A percentile compares a stretch with the other conserved stretches of the same genome.
These are phyloP conservation scores for Periplaneta americana DNA, from an alignment of 1,140 invertebrate species.

Conservation along the genomic window DNA sequence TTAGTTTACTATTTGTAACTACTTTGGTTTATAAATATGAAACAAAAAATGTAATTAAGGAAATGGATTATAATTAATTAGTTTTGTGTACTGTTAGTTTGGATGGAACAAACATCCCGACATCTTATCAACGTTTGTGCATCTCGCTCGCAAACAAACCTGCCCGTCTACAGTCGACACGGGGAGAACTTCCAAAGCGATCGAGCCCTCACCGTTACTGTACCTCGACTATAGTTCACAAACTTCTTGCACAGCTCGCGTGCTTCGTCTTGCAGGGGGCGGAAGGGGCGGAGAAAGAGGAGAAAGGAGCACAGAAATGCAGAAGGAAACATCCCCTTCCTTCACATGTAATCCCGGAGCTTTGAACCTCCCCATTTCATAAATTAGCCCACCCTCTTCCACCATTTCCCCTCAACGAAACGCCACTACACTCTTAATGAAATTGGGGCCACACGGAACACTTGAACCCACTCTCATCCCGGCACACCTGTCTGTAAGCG, in stretches of 20 bases:
- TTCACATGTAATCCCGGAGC: not conserved
- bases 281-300: not conserved
- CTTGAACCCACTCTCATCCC: not conserved
- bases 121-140: not conserved
- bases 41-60: not conserved
- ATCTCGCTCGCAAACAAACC: not conserved
- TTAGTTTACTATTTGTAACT: too few species aligned
- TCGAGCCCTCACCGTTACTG: not conserved
- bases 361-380: not conserved
- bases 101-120: not conserved
- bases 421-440: not conserved
- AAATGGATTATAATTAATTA: not conserved
- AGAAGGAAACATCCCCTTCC: not conserved
- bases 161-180: not conserved
- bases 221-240: not conserved
- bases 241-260: not conserved
- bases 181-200: not conserved
- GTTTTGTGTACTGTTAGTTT: not conserved
- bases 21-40: not conserved
- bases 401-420: not conserved
- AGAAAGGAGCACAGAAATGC: not conserved
- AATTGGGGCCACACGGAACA: not conserved
- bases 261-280: not conserved
- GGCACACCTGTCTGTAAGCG: not conserved
- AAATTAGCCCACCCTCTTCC: not conserved